Evolutionary conservation across 2,888 invertebrate genomes (phyloP), one percentile per base, ranked within the genome.

Genomic region (Tachina fera): DNA sequence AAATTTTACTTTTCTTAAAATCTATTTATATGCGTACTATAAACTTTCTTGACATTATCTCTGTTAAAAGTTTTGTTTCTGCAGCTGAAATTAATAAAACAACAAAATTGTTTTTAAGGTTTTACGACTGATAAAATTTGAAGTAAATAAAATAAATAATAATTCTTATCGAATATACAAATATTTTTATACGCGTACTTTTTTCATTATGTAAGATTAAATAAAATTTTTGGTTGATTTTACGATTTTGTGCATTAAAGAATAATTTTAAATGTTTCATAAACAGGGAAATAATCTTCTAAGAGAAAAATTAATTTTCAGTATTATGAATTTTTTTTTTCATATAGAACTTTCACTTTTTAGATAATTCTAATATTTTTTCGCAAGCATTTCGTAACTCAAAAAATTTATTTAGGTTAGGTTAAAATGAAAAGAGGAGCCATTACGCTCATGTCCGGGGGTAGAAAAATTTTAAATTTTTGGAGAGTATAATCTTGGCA

Each of bases 151-250:
- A 61, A 47, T 39, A 60, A 60, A 49, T 68, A 68, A 56, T 60
- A 71, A 43, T 45, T 74, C 72, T 83, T 78, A 83, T 83, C 83
- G 70, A 61, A 56, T 56, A 68, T 67, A 47, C n/a, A n/a, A n/a
- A n/a, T 67, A 31, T 68, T 71, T 58, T 13, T 58, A 22, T 68
- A 63, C 14, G 45, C 45, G 31, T 31, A 31, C 22, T 31, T 63
- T 63, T 51, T 19, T 3, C 3, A 41, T 53, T 13, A 51, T 45
- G 51, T 10, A n/a, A n/a, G 71, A 67, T 67, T 79, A 65, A 53
- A 39, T 67, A 1, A 22, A 53, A 22, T 49, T 43, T 16, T 63
- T 45, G 2, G 31, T 5, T 31, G 43, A 45, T 5, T 45, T 45
- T 22, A 19, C 3, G 16, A 41, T 43, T 11, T 61, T 14, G n/a